Evolutionary conservation across 2,888 invertebrate genomes (phyloP).

Genomic region (Myathropa florea): DNA sequence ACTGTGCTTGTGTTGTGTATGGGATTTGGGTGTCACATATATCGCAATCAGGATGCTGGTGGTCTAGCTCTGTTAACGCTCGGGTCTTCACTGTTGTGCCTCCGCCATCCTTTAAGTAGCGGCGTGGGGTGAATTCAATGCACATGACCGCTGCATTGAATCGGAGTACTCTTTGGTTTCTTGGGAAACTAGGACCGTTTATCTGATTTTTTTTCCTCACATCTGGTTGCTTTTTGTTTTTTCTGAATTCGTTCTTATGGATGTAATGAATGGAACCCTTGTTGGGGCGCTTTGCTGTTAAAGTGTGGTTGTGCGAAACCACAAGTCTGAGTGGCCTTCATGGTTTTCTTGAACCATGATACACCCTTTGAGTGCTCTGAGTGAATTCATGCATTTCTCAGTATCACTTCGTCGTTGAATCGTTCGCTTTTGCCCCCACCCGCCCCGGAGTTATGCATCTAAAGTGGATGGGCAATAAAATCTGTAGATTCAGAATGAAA

Average conservation of each 20-base stretch:
- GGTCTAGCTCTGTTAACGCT: constrained; percentile 50
- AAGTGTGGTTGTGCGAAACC: constrained; percentile 34
- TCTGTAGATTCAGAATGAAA: constrained; percentile 58
- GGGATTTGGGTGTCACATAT: constrained; percentile 59
- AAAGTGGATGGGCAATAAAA: constrained; percentile 66
- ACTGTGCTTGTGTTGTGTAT: constrained; percentile 42
- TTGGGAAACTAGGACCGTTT: constrained; percentile 15
- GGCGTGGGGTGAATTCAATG: constrained; percentile 12
- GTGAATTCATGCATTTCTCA: constrained; percentile 39
- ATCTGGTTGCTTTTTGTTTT: constrained; percentile 21
- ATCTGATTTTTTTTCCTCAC: neutral
- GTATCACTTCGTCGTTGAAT: constrained; percentile 51
- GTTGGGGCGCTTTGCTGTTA: constrained; percentile 47
- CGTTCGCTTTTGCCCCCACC: constrained; percentile 36
- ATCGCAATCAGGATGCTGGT: constrained; percentile 56
- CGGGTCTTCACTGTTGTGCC: neutral
- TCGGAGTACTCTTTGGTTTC: constrained; percentile 49
- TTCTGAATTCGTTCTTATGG: constrained; percentile 50
- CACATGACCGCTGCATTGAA: constrained; percentile 37
- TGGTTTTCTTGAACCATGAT: constrained; percentile 55
- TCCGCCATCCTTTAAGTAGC: neutral
- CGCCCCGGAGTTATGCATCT: constrained; percentile 28
- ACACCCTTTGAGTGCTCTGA: constrained; percentile 20
- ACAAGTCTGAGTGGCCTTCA: constrained; percentile 55
- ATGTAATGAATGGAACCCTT: constrained; percentile 67